Conservation (phyloP, 2,113 vertebrate species). For the Eira barbara region DNA sequence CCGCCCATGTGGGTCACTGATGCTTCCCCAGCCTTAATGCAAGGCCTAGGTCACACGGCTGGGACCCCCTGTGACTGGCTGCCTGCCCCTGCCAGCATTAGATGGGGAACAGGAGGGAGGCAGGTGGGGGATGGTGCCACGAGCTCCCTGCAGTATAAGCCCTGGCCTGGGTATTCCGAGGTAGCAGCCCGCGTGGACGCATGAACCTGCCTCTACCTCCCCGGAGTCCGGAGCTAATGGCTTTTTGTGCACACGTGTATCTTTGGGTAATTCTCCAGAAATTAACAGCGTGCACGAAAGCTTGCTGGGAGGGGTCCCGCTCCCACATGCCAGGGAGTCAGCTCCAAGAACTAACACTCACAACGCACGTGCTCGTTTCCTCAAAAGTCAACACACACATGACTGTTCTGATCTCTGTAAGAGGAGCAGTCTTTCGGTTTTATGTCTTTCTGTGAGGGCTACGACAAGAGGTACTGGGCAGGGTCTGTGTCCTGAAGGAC, state of each 20-base stretch:
- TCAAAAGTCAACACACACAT: fast-evolving
- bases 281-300: background rate
- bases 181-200: background rate
- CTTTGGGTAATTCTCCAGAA: background rate
- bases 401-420: background rate
- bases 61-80: background rate
- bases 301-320: background rate
- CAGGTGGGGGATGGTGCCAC: fast-evolving
- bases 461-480: fast-evolving
- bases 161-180: fast-evolving
- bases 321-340: background rate
- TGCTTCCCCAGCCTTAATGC: background rate
- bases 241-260: fast-evolving
- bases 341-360: background rate
- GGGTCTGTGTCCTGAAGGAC: background rate
- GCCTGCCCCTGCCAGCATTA: background rate
- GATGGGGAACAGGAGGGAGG: fast-evolving
- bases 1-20: fast-evolving
- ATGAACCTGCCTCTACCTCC: background rate
- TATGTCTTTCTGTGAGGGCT: background rate
- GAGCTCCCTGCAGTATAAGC: background rate
- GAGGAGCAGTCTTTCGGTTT: background rate
- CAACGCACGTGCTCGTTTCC: fast-evolving
- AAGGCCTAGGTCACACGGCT: fast-evolving
- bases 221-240: background rate